Evolutionary conservation across 2,113 vertebrate species (phyloP), one percentile per base, ranked within the genome.

Genomic region (Neogale vison): DNA sequence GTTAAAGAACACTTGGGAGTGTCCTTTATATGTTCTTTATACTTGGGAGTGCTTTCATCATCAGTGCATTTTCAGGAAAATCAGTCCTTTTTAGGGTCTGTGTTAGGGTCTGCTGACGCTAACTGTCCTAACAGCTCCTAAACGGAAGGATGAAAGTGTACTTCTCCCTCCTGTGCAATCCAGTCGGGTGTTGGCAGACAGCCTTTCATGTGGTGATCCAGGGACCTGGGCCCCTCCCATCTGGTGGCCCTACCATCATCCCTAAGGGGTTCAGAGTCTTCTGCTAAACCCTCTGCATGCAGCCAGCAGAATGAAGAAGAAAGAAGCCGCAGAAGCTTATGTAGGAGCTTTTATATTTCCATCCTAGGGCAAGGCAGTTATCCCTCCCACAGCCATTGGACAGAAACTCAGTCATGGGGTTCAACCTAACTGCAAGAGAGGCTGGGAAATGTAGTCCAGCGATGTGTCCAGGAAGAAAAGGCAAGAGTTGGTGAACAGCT

Each of bases 31-130:
- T 47, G 45, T 47, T 11, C 45, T 47, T 47, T 47, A 47, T 47
- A 47, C 9, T 47, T 47, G 9, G 36, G 47, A 63, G 74, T 79
- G 76, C 69, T n/a, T 96, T 94, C 42, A 23, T 29, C 67, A 83
- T 67, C 36, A 82, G 34, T 67, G 15, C 50, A 74, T 88, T 93
- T 89, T 93, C 83, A 93, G 50, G 50, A 93, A 82, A 94, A 89
- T 13, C 11, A 59, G 31, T 45, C 20, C 23, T 45, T 86, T 80
- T 80, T 83, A 47, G 45, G 45, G 45, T 93, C 55, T 67, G 4
- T 81, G 36, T 82, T 76, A 57, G 24, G 18, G 59, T 86, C 50
- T 0, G 7, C 74, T 18, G 29, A 52, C 39, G 72, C 39, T 45
- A 89, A 82, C 39, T 79, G 76, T 67, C 82, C 1, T 89, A 63